Evolutionary conservation across 2,797 vertebrate genomes (phyloP), one percentile per base, ranked within the genome.

Genomic region (Thaleichthys pacificus): DNA sequence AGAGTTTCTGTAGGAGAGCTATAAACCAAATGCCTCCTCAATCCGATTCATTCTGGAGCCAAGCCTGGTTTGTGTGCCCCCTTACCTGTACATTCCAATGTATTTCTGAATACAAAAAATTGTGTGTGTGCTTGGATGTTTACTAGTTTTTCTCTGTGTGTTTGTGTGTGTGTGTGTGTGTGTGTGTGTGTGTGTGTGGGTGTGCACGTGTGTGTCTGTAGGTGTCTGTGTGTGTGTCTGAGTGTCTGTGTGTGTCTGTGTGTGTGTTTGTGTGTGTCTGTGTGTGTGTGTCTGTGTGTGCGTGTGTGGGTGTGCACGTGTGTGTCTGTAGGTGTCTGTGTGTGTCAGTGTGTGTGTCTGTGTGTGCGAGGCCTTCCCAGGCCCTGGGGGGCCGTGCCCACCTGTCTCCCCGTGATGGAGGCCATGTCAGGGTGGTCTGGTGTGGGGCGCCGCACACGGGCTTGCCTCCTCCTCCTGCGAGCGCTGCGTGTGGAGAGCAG

Each of bases 361-460:
- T 57, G 17, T 2, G 12, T 3, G 19, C 24, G n/a, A 47, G 7
- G 21, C 60, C 60, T 11, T 21, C 3, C 58, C 58, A 21, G n/a
- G 47, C 35, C 35, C 24, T 22, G 8, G 15, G 14, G 49, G 42
- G 69, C 24, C 22, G 3, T 21, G 26, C 89, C 71, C 83, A 99
- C 97, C 96, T 97, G 93, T 94, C 89, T 93, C 67, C 95, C 95
- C 3, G 82, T 91, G 83, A 98, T 77, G 30, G 83, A 88, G 22
- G 85, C 92, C 96, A 97, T 95, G 79, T 90, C 73, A 0, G 96
- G 96, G 79, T 93, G 95, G 61, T 83, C 76, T 0, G 89, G 84
- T 12, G 90, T 90, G 86, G 88, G 94, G 68, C 91, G 94, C 0
- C n/a, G 91, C 73, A 93, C 69, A 17, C 76, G 87, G 63, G 87